phyloP scores from a whole-genome alignment of 2,888 invertebrate genomes.

The Xiphydria camelus region DNA sequence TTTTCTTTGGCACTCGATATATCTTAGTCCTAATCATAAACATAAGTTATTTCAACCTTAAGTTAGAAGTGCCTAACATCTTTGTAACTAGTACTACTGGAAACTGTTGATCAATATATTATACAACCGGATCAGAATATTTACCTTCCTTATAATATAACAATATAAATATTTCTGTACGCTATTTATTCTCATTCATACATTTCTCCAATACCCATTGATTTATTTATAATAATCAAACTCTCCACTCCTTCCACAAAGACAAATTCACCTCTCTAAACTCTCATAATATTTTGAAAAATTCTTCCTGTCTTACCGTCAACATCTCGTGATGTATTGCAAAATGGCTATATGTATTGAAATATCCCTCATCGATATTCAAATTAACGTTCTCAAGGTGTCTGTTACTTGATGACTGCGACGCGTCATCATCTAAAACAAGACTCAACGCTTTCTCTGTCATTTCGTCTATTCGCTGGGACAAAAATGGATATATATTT shows the following conservation, averaged over 20 bases:
- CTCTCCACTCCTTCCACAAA: too few relatives aligned
- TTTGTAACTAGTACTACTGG: too few relatives aligned
- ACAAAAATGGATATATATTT: conserved; percentile 2
- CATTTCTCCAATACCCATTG: background rate
- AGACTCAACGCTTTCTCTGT: conserved; percentile 48
- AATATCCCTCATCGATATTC: conserved; percentile 76
- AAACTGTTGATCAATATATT: too few relatives aligned
- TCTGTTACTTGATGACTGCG: conserved; percentile 18
- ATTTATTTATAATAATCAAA: conserved; percentile 7
- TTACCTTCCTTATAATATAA: too few relatives aligned
- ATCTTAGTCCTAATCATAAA: too few relatives aligned
- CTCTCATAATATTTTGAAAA: too few relatives aligned
- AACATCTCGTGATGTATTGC: conserved; percentile 95
- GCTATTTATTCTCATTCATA: conserved; percentile 3
- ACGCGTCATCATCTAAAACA: conserved; percentile 45
- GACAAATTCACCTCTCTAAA: too few relatives aligned
- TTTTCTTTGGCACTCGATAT: background rate
- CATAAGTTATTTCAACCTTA: too few relatives aligned
- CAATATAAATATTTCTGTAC: too few relatives aligned
- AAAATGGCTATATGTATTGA: conserved; percentile 85
- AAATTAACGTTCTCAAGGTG: conserved; percentile 60
- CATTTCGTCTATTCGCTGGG: conserved; percentile 53
- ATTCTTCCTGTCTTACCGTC: conserved; percentile 67
- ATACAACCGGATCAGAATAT: too few relatives aligned
- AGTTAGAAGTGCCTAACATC: too few relatives aligned